phyloP scores from a whole-genome alignment of 2,888 invertebrate genomes.

The Platycnemis pennipes region DNA sequence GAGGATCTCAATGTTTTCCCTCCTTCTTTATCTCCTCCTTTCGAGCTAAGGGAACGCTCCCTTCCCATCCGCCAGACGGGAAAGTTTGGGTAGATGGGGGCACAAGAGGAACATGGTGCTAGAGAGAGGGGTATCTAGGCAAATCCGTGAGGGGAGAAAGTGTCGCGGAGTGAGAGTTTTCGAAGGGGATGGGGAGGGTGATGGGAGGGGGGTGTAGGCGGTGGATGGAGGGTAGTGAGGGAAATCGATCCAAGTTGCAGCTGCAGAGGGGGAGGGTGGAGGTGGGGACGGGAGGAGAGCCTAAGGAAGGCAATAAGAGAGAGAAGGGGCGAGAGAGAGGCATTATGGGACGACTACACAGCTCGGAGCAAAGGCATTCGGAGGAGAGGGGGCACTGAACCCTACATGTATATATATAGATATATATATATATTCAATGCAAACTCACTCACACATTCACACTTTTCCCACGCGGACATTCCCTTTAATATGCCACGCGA shows the following conservation, averaged over 20 bases:
- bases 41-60: too few species aligned
- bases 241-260: constrained; percentile 19
- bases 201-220: background rate
- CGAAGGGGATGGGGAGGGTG: background rate
- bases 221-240: background rate
- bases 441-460: background rate
- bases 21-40: too few species aligned
- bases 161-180: background rate
- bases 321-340: background rate
- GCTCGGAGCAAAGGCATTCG: background rate
- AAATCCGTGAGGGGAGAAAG: background rate
- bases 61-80: too few species aligned
- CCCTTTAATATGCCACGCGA: too few species aligned
- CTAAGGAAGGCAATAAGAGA: constrained; percentile 1
- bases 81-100: too few species aligned
- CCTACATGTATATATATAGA: background rate
- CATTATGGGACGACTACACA: background rate
- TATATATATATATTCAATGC: background rate
- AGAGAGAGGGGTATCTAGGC: background rate
- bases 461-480: too few species aligned
- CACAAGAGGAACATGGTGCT: too few species aligned
- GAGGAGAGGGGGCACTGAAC: constrained; percentile 3
- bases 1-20: too few species aligned
- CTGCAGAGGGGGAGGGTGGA: background rate
- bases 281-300: background rate